Percentiles rank a stretch among this genome's conserved stretches.
phyloP scores from a whole-genome alignment of 2,888 invertebrate species.

The Amphimallon solstitiale region DNA sequence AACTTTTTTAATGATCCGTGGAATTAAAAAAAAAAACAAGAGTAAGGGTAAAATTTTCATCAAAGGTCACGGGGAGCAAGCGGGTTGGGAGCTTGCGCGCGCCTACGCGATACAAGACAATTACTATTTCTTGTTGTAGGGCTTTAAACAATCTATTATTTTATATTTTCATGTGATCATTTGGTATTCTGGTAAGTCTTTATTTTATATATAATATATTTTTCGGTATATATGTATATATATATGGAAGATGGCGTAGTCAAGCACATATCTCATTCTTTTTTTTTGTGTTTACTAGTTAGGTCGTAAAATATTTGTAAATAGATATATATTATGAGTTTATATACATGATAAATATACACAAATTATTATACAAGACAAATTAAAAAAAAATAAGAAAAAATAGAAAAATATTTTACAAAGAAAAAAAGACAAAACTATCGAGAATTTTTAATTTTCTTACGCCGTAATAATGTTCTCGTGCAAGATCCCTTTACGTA shows the following conservation, averaged over 20 bases:
- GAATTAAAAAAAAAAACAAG: too few relatives aligned
- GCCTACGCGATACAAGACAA: not conserved
- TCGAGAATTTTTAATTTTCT: too few relatives aligned
- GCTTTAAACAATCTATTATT: slow-evolving; percentile 20
- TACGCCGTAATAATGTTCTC: too few relatives aligned
- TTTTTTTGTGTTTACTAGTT: slow-evolving; percentile 1
- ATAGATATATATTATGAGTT: slow-evolving; percentile 5
- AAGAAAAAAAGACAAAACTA: not conserved
- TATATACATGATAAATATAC: slow-evolving; percentile 22
- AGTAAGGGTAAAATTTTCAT: too few relatives aligned
- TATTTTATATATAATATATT: slow-evolving; percentile 22
- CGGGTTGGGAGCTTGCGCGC: too few relatives aligned
- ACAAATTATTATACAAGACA: too few relatives aligned
- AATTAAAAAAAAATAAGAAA: not conserved
- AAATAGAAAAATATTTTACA: slow-evolving; percentile 16
- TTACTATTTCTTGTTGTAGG: slow-evolving; percentile 9
- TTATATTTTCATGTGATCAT: slow-evolving; percentile 29
- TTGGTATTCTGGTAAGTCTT: slow-evolving; percentile 26
- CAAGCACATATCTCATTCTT: slow-evolving; percentile 28
- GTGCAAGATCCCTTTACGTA: too few relatives aligned
- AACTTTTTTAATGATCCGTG: too few relatives aligned
- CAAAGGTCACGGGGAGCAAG: too few relatives aligned
- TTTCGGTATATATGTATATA: too few relatives aligned
- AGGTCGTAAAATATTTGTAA: slow-evolving; percentile 23
- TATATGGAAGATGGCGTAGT: slow-evolving; percentile 8